Evolutionary conservation across 2,888 invertebrate genomes (phyloP).

Genomic region (Athalia cordata): DNA sequence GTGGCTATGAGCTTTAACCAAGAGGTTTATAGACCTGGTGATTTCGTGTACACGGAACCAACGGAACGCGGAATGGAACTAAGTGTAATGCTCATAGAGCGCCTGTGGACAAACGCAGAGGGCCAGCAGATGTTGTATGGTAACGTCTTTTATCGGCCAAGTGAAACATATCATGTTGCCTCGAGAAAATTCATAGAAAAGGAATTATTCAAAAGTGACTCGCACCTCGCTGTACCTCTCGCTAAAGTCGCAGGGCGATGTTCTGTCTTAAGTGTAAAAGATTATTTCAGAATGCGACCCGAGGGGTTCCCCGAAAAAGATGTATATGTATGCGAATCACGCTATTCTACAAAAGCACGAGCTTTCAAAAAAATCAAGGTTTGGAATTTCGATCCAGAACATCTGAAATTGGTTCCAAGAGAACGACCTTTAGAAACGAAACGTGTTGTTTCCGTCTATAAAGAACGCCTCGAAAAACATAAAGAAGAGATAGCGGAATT

Average conservation of each 20-base stretch:
- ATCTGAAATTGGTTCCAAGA: slow-evolving; percentile 80
- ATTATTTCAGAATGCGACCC: slow-evolving; percentile 93
- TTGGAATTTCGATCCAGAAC: slow-evolving; percentile 81
- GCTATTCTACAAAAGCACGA: slow-evolving; percentile 90
- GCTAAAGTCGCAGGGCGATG: slow-evolving; percentile 92
- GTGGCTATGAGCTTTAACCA: slow-evolving; percentile 85
- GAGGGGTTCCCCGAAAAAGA: slow-evolving; percentile 93
- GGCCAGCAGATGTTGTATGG: slow-evolving; percentile 93
- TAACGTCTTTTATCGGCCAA: slow-evolving; percentile 93
- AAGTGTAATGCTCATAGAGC: slow-evolving; percentile 90
- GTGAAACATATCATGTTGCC: slow-evolving; percentile 96
- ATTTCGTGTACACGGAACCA: slow-evolving; percentile 92
- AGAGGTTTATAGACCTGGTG: slow-evolving; percentile 86
- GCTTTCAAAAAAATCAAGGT: slow-evolving; percentile 96
- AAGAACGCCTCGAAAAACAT: slow-evolving; percentile 91
- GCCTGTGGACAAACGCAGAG: slow-evolving; percentile 89
- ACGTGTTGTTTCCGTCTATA: slow-evolving; percentile 94
- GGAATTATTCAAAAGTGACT: slow-evolving; percentile 97
- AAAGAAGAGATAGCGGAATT: slow-evolving; percentile 91
- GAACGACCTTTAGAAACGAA: slow-evolving; percentile 88
- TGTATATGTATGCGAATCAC: slow-evolving; percentile 97
- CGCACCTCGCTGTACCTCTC: slow-evolving; percentile 88
- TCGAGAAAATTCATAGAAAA: slow-evolving; percentile 96
- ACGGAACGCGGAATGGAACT: slow-evolving; percentile 81
- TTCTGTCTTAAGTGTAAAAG: slow-evolving; percentile 94